Conservation (phyloP, 1,140 invertebrate genomes). For the Bombus waltoni region DNA sequence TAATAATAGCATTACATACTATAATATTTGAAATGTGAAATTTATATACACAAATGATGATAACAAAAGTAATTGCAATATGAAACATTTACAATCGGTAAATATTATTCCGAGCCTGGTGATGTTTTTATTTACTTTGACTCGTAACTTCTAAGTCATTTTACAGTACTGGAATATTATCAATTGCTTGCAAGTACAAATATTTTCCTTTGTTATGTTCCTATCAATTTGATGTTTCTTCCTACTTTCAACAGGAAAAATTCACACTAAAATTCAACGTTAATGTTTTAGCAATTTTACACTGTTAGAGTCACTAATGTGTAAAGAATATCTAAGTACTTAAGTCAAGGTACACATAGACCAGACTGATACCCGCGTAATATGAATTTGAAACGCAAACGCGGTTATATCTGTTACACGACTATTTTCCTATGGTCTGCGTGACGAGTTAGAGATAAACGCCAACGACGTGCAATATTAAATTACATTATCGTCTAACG, state of each 20-base stretch:
- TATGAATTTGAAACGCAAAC: constrained; percentile 7
- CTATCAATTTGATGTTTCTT: background rate
- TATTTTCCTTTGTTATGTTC: background rate
- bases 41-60: background rate
- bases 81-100: background rate
- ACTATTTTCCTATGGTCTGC: background rate
- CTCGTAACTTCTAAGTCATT: background rate
- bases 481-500: constrained; percentile 1
- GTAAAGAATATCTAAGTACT: background rate
- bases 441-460: constrained; percentile 4
- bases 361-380: background rate
- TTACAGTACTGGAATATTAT: background rate
- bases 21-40: no score
- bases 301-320: background rate
- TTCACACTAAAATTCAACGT: background rate
- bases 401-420: background rate
- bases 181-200: background rate
- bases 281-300: background rate
- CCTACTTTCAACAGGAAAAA: background rate
- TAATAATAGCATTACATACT: no score
- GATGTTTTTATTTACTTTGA: background rate
- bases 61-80: background rate
- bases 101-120: background rate
- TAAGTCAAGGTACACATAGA: background rate
- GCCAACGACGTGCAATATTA: background rate